Evolutionary conservation across 2,888 invertebrate species (phyloP).

Genomic region (Coecobrya sp.): DNA sequence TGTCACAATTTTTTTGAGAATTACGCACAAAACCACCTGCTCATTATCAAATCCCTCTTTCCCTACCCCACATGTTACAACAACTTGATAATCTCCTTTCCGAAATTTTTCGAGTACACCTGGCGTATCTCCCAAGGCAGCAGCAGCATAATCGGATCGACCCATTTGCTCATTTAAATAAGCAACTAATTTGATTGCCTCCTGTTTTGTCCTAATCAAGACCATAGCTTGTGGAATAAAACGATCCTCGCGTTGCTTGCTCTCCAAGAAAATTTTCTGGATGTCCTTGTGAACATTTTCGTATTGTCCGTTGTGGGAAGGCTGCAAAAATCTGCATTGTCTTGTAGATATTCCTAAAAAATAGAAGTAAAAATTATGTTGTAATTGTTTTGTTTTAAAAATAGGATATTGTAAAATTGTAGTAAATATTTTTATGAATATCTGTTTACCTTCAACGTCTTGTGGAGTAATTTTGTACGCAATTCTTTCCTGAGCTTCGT

Average conservation of each 20-base stretch:
- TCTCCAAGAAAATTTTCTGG: background rate
- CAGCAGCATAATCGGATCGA: background rate
- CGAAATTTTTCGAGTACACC: background rate
- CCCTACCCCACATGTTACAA: constrained; percentile 6
- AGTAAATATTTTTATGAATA: too few species aligned
- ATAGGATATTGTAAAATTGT: too few species aligned
- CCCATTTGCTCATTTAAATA: background rate
- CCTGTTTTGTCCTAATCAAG: background rate
- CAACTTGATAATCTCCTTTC: background rate
- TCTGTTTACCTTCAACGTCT: background rate
- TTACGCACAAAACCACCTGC: background rate
- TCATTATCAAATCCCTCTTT: constrained; percentile 39
- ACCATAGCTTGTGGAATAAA: constrained; percentile 12
- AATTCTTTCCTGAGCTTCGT: background rate
- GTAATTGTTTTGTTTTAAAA: too few species aligned
- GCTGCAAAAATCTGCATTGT: background rate
- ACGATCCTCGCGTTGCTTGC: background rate
- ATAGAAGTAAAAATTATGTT: background rate
- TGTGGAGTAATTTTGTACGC: background rate
- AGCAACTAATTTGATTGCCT: background rate
- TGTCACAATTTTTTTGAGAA: background rate
- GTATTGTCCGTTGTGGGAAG: too few species aligned
- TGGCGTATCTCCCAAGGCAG: background rate
- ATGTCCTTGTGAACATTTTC: background rate
- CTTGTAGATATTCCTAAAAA: background rate